Conservation (phyloP, 2,888 invertebrate species). For the Xestobium rufovillosum region DNA sequence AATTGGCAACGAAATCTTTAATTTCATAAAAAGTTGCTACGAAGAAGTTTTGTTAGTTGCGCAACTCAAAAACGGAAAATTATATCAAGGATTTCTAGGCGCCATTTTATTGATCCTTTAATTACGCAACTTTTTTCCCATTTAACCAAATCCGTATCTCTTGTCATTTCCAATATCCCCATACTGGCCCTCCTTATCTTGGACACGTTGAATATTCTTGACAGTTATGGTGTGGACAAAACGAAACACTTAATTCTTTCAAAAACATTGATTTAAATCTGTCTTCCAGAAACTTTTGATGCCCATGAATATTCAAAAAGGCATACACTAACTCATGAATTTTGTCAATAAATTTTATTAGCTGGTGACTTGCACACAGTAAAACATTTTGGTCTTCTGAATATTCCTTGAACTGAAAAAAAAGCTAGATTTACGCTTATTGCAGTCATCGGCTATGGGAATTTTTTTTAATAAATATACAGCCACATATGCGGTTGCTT, state of each 20-base stretch:
- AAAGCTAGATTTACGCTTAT: constrained; percentile 7
- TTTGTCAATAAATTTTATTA: neutral
- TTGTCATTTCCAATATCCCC: no score
- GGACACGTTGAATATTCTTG: no score
- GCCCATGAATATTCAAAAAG: neutral
- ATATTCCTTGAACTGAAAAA: constrained; percentile 11
- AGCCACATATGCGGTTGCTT: constrained; percentile 7
- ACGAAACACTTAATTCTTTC: neutral
- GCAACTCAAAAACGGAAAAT: no score
- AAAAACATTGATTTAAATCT: neutral
- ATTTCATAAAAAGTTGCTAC: no score
- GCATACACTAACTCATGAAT: neutral
- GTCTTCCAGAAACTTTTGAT: neutral
- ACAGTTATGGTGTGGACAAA: neutral
- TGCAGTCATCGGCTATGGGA: neutral
- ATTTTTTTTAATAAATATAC: constrained; percentile 5
- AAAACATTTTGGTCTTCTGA: neutral
- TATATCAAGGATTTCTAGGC: no score
- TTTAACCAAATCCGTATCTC: no score
- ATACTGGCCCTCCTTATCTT: no score
- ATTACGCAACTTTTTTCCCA: no score
- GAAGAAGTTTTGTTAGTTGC: no score
- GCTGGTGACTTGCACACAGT: neutral
- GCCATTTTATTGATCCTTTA: no score
- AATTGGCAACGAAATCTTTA: no score